Evolutionary conservation across 2,113 vertebrate genomes (phyloP).

Genomic region (Conger conger): DNA sequence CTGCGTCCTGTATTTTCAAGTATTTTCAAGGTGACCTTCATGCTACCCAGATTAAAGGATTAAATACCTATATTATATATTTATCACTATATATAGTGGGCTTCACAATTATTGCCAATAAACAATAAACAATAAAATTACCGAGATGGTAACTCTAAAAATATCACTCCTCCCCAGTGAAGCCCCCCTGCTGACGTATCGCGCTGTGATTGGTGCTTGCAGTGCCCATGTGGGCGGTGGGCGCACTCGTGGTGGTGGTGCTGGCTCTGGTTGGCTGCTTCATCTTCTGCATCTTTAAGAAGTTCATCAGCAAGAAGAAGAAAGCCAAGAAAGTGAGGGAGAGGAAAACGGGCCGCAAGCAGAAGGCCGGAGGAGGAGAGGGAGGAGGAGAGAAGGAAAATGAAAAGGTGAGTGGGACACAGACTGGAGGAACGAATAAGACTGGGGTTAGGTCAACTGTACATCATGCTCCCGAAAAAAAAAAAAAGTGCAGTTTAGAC

Average conservation of each 20-base stretch:
- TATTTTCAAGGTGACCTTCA: no score
- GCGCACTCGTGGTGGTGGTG: conserved; percentile 75
- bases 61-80: no score
- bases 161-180: no score
- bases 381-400: conserved; percentile 63
- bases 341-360: conserved; percentile 72
- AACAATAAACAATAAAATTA: no score
- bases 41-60: no score
- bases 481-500: no score
- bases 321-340: conserved; percentile 80
- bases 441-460: no score
- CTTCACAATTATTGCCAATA: no score
- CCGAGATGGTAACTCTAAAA: no score
- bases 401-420: background rate
- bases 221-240: conserved; percentile 86
- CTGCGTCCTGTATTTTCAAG: no score
- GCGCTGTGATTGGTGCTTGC: conserved; percentile 23
- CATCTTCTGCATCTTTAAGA: conserved; percentile 78
- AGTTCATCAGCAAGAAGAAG: conserved; percentile 71
- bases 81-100: no score
- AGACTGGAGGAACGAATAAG: background rate
- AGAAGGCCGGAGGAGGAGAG: conserved; percentile 72
- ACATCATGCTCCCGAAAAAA: no score
- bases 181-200: background rate
- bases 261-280: conserved; percentile 72